phyloP scores from a whole-genome alignment of 2,888 invertebrate genomes.

The Siphlonurus alternatus region DNA sequence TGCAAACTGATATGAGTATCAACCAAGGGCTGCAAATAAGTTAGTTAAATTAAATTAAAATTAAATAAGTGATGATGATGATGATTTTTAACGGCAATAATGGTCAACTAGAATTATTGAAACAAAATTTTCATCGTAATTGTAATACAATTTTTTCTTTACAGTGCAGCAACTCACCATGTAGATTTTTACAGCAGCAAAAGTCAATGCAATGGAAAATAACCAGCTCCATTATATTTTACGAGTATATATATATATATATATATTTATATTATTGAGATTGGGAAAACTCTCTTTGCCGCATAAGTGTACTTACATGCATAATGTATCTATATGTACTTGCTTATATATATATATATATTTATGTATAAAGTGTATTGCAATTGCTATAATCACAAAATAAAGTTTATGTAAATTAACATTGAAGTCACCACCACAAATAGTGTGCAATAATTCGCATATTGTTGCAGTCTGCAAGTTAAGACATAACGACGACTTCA shows the following conservation, averaged over 20 bases:
- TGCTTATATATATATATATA: neutral
- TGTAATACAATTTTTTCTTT: too few species aligned
- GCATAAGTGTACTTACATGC: neutral
- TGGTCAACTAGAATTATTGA: too few species aligned
- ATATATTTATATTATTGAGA: neutral
- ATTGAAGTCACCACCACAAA: neutral
- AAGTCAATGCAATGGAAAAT: neutral
- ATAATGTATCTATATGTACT: neutral
- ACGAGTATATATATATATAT: neutral
- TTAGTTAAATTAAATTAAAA: too few species aligned
- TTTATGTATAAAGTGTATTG: neutral
- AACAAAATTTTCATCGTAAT: too few species aligned
- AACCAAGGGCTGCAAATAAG: too few species aligned
- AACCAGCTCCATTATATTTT: neutral
- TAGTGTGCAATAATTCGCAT: neutral
- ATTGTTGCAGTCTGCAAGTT: neutral
- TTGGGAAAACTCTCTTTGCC: neutral
- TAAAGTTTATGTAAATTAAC: neutral
- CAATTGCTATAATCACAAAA: neutral
- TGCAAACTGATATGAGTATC: too few species aligned
- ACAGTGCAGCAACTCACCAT: too few species aligned
- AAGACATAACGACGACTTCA: neutral
- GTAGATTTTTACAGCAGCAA: too few species aligned
- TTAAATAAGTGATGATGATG: too few species aligned
- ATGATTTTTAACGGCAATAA: too few species aligned